Conservation (phyloP, 2,113 vertebrate genomes). For the Budorcas taxicolor region DNA sequence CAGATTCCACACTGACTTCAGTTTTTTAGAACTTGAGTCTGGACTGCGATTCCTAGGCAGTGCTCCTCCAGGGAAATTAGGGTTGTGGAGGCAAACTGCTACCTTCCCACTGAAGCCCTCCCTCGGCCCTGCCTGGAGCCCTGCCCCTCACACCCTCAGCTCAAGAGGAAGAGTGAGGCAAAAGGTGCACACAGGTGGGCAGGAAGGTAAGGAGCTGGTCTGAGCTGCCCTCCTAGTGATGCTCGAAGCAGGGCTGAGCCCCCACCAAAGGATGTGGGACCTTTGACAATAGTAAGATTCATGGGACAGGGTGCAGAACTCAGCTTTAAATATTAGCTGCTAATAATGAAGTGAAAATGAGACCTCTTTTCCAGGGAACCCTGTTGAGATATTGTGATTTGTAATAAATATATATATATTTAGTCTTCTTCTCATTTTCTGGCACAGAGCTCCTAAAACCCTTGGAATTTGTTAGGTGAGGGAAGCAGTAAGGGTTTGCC, state of each 20-base stretch:
- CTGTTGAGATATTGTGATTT: neutral
- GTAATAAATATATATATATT: neutral
- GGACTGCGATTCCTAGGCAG: neutral
- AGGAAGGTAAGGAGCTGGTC: neutral
- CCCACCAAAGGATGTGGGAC: neutral
- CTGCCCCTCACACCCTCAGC: fast-evolving
- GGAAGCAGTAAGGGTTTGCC: neutral
- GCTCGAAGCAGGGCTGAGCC: neutral
- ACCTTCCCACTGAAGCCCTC: neutral
- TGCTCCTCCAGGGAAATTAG: neutral
- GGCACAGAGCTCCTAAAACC: neutral
- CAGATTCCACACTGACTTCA: neutral
- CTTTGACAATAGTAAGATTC: neutral
- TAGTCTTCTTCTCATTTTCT: neutral
- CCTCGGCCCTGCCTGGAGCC: neutral
- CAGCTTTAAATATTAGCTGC: neutral
- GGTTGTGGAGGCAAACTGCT: neutral
- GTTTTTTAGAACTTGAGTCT: neutral
- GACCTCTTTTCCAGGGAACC: neutral
- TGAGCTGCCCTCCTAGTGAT: neutral
- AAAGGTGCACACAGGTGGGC: neutral
- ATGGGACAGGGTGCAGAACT: neutral
- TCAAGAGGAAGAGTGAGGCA: neutral
- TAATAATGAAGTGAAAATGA: neutral
- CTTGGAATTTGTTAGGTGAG: neutral